Evolutionary conservation across 1,140 invertebrate species (phyloP), one percentile per base, ranked within the genome.

Genomic region (Leucophenga varia): DNA sequence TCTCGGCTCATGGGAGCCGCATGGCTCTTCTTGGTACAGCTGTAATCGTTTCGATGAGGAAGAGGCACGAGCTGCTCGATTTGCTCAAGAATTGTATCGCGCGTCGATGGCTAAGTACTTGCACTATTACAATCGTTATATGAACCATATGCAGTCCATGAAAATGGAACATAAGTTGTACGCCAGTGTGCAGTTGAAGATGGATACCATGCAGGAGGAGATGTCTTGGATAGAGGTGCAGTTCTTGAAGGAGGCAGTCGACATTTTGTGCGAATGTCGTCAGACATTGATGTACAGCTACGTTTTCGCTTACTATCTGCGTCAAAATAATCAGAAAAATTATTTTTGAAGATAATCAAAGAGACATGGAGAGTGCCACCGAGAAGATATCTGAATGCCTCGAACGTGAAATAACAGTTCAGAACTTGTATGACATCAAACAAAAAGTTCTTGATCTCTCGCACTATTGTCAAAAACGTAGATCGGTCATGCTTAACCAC

Each of bases 171-270:
- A 93, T 75, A 98, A 98, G 79, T 78, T 95, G 10, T 95, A 95
- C 75, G 89, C 90, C 8, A 88, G 87, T 42, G 90, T 98, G 8
- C 93, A 96, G 76, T 87, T 91, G 65, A 98, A 98, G 79, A 98
- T 98, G 95, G 93, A 97, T 69, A 95, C 98, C 77, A 98, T 99
- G 95, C 95, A 97, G 73, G 93, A 97, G 64, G 94, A 96, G 71
- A 98, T 98, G 94, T 96, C 93, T 44, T 99, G 96, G 96, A 98
- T 98, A 64, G 96, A 99, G 84, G 94, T 97, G 17, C 93, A 97
- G 81, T 97, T 97, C 77, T 79, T 97, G 47, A 95, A 94, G 73
- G 95, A 95, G 75, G 95, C 95, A 17, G 95, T 98, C 37, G 95
- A 98, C 78, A 93, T 98, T 61, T 81, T 99, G 7, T 97, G 94